These are phyloP conservation scores for Enteromius argenteus DNA, from an alignment of 2,797 vertebrate genomes.

Conservation along the genomic window DNA sequence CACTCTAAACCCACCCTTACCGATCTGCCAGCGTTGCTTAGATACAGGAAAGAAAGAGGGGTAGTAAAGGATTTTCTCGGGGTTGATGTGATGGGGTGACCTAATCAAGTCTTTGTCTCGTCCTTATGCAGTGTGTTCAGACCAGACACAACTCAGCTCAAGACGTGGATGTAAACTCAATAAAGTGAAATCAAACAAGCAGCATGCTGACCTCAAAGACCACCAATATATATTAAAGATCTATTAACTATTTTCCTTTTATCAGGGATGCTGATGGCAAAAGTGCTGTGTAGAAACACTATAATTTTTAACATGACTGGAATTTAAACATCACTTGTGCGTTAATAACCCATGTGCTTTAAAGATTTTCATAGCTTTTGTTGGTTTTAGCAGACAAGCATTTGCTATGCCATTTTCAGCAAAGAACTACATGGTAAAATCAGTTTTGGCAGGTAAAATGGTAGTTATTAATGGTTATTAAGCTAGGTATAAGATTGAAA, in stretches of 20 bases:
- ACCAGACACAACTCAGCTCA: constrained; percentile 1
- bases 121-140: background rate
- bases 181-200: constrained; percentile 1
- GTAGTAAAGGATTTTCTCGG: constrained; percentile 46
- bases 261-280: background rate
- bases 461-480: background rate
- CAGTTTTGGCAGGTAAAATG: background rate
- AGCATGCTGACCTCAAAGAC: background rate
- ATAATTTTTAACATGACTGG: background rate
- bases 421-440: background rate
- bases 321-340: background rate
- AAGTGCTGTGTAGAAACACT: constrained; percentile 1
- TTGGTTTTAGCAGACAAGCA: background rate
- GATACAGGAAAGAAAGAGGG: constrained; percentile 61
- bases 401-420: background rate
- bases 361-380: background rate
- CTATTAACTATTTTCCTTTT: background rate
- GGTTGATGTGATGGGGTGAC: constrained; percentile 37
- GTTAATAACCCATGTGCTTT: background rate
- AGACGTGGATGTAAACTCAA: constrained; percentile 15
- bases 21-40: constrained; percentile 66
- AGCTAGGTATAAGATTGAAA: background rate
- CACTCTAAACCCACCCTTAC: constrained; percentile 56
- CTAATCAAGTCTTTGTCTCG: constrained; percentile 35
- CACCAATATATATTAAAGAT: background rate